phyloP scores from a whole-genome alignment of 1,140 invertebrate species.

The Temnothorax longispinosus region DNA sequence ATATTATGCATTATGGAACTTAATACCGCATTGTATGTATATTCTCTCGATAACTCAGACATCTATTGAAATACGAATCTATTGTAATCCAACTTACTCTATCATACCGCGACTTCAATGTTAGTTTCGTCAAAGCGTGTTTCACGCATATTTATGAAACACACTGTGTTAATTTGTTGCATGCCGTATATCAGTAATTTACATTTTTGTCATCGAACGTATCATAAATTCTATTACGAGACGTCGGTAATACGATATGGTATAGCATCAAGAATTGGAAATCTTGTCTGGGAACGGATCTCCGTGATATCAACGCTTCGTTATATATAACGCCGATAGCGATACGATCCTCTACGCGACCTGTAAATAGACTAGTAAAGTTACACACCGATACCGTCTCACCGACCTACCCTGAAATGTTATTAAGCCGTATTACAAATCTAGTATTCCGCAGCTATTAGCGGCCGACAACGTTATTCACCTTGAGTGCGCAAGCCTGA shows the following conservation, averaged over 20 bases:
- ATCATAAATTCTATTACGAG: not conserved
- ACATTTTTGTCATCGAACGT: not conserved
- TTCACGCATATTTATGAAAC: not conserved
- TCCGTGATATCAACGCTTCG: conserved; percentile 4
- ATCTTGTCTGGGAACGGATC: conserved; percentile 9
- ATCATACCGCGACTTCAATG: not conserved
- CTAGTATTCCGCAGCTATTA: conserved; percentile 6
- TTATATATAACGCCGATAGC: conserved; percentile 17
- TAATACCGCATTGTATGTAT: conserved; percentile 5
- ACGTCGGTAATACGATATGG: conserved; percentile 19
- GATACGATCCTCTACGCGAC: not conserved
- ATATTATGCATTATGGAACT: not conserved
- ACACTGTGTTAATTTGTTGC: not conserved
- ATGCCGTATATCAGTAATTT: not conserved
- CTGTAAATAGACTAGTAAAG: conserved; percentile 29
- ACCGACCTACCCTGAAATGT: conserved; percentile 17
- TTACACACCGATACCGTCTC: conserved; percentile 18
- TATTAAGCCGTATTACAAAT: conserved; percentile 43
- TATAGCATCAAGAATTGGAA: conserved; percentile 1
- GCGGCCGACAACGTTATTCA: conserved; percentile 7
- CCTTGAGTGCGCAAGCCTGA: not conserved
- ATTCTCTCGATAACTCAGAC: conserved; percentile 6
- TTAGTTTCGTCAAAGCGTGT: not conserved
- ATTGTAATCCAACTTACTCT: conserved; percentile 11
- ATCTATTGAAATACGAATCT: conserved; percentile 9